Evolutionary conservation across 2,113 vertebrate species (phyloP).

Genomic region (Tragelaphus scriptus): DNA sequence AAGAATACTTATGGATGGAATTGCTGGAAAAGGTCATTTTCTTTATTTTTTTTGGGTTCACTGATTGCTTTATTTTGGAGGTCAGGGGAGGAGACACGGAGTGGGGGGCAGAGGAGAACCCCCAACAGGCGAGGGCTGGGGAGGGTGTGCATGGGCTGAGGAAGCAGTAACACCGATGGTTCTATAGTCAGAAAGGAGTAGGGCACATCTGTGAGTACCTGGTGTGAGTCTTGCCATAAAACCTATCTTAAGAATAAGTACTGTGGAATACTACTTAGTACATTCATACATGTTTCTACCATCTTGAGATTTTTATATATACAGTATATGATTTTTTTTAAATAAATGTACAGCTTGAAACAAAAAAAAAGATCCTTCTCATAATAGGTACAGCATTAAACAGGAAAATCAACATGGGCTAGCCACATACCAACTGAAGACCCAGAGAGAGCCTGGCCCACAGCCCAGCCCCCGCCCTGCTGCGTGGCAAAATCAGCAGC

Average conservation of each 20-base stretch:
- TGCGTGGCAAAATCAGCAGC: slow-evolving; percentile 5
- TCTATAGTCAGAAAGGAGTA: slow-evolving; percentile 38
- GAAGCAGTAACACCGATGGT: slow-evolving; percentile 54
- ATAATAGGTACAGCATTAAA: slow-evolving; percentile 76
- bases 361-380: slow-evolving; percentile 52
- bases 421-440: slow-evolving; percentile 82
- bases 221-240: slow-evolving; percentile 68
- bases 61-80: slow-evolving; percentile 61
- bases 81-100: neutral
- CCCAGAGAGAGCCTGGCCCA: slow-evolving; percentile 59
- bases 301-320: slow-evolving; percentile 73
- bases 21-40: neutral
- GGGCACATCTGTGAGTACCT: slow-evolving; percentile 79
- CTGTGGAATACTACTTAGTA: slow-evolving; percentile 74
- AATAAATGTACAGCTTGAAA: slow-evolving; percentile 81
- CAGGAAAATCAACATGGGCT: slow-evolving; percentile 82
- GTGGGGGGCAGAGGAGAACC: slow-evolving; percentile 30
- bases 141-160: slow-evolving; percentile 29
- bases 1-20: neutral
- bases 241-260: slow-evolving; percentile 65
- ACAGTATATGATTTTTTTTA: slow-evolving; percentile 76
- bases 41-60: neutral
- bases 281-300: slow-evolving; percentile 76
- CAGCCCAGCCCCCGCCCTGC: too few species aligned
- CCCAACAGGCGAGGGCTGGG: slow-evolving; percentile 41